Evolutionary conservation across 2,113 vertebrate species (phyloP).

Genomic region (Aegithalos caudatus): DNA sequence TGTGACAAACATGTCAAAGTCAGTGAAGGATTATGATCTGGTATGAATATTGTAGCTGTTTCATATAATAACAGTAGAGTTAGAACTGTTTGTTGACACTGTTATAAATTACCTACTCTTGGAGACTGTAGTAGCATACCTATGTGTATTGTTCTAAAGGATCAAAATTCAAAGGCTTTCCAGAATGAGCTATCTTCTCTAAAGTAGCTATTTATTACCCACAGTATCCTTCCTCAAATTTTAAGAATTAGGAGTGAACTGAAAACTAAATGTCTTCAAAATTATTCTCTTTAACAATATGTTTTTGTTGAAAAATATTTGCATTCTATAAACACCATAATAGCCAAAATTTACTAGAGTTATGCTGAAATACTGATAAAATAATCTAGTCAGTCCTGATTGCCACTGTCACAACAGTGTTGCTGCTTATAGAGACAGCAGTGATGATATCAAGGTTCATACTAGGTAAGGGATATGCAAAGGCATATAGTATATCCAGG

Average conservation of each 20-base stretch:
- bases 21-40: neutral
- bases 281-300: fast-evolving
- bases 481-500: neutral
- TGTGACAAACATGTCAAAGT: slow-evolving; percentile 7
- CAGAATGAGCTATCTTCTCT: neutral
- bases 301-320: neutral
- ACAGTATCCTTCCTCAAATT: neutral
- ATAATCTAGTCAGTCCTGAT: neutral
- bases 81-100: neutral
- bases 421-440: neutral
- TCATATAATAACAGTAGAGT: neutral
- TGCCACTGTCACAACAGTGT: neutral
- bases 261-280: neutral
- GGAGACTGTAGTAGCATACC: neutral
- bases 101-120: neutral
- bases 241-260: neutral
- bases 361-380: neutral
- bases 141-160: neutral
- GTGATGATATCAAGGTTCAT: neutral
- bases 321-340: neutral
- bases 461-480: too few relatives aligned
- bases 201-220: neutral
- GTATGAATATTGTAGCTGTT: neutral
- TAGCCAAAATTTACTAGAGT: neutral
- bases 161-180: neutral